Percentiles rank a stretch among this genome's conserved stretches.
phyloP scores from a whole-genome alignment of 2,888 invertebrate genomes.

The Pammene fasciana region DNA sequence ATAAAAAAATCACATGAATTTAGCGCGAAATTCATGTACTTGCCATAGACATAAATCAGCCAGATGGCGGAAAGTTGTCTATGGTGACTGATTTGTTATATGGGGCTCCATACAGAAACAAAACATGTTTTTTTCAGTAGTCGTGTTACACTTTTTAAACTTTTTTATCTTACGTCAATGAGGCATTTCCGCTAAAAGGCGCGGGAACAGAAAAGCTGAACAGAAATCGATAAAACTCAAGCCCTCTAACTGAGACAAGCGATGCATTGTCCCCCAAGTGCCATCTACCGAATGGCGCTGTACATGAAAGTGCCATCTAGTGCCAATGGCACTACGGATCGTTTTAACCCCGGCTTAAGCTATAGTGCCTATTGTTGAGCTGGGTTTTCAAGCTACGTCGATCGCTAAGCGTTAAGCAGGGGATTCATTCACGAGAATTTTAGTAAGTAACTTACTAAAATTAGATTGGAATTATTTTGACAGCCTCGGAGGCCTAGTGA shows the following conservation, averaged over 20 bases:
- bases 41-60: no score
- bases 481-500: no score
- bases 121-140: no score
- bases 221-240: slow-evolving; percentile 27
- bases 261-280: slow-evolving; percentile 25
- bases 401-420: neutral
- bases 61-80: no score
- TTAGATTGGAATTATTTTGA: no score
- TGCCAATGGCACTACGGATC: slow-evolving; percentile 22
- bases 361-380: slow-evolving; percentile 15
- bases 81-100: no score
- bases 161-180: neutral
- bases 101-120: no score
- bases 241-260: slow-evolving; percentile 10
- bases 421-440: neutral
- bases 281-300: slow-evolving; percentile 18
- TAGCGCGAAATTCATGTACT: no score
- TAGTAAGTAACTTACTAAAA: no score
- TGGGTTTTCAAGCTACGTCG: neutral
- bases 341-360: slow-evolving; percentile 17
- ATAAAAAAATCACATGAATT: no score
- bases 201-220: slow-evolving; percentile 1
- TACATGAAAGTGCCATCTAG: slow-evolving; percentile 20
- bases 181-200: neutral
- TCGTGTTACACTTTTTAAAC: no score